Percentiles rank a stretch among this genome's conserved stretches.
These are phyloP conservation scores for Apis florea DNA, from an alignment of 1,140 invertebrate genomes.

Conservation along the genomic window DNA sequence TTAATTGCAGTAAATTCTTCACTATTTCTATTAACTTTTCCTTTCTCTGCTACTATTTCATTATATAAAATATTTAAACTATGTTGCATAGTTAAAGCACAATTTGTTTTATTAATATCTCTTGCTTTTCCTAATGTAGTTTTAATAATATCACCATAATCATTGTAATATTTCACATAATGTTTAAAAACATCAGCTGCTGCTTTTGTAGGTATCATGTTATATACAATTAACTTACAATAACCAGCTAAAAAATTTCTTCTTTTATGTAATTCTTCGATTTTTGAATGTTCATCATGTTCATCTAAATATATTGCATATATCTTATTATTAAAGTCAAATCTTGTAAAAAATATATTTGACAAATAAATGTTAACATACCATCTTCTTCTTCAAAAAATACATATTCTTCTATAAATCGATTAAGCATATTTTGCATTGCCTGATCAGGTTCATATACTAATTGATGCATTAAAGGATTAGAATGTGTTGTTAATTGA, in stretches of 20 bases:
- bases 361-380: constrained; percentile 69
- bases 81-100: constrained; percentile 95
- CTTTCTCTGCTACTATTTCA: constrained; percentile 85
- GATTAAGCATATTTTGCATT: constrained; percentile 91
- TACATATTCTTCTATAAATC: constrained; percentile 96
- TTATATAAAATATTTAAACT: constrained; percentile 93
- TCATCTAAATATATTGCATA: constrained; percentile 80
- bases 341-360: not conserved
- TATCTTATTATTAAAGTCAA: not conserved
- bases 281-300: constrained; percentile 95
- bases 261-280: constrained; percentile 97
- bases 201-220: constrained; percentile 94
- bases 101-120: constrained; percentile 98
- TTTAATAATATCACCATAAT: constrained; percentile 99
- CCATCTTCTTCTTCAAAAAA: constrained; percentile 93
- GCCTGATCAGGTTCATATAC: constrained; percentile 91
- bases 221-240: constrained; percentile 98
- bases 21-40: constrained; percentile 84
- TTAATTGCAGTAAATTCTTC: constrained; percentile 93
- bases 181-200: constrained; percentile 98
- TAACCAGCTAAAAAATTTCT: constrained; percentile 97
- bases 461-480: constrained; percentile 85
- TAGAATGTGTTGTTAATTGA: constrained; percentile 85
- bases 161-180: constrained; percentile 99
- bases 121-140: constrained; percentile 96